Evolutionary conservation across 1,140 invertebrate species (phyloP).

Genomic region (Halictus rubicundus): DNA sequence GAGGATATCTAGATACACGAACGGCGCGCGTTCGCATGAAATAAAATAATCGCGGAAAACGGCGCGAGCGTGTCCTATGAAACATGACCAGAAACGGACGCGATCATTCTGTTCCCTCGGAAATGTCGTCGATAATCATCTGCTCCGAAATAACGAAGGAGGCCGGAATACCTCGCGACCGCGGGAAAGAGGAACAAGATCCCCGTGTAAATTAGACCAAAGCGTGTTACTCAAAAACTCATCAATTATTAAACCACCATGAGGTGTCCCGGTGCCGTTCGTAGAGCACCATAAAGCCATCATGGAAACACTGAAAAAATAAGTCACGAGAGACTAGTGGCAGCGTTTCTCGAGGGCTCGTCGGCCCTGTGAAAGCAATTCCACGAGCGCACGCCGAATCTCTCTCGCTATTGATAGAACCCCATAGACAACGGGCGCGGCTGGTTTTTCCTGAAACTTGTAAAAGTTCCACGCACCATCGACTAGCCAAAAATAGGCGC

Average conservation of each 20-base stretch:
- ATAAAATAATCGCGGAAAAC: no score
- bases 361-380: slow-evolving; percentile 55
- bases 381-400: slow-evolving; percentile 62
- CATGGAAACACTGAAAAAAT: slow-evolving; percentile 9
- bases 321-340: neutral
- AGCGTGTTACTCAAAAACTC: slow-evolving; percentile 12
- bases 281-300: slow-evolving; percentile 2
- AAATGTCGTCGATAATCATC: neutral
- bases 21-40: no score
- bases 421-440: slow-evolving; percentile 62
- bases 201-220: neutral
- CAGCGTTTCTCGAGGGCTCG: slow-evolving; percentile 44
- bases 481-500: slow-evolving; percentile 71
- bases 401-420: slow-evolving; percentile 72
- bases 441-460: slow-evolving; percentile 75
- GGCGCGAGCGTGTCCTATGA: no score
- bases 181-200: neutral
- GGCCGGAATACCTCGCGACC: neutral
- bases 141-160: neutral
- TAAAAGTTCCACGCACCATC: slow-evolving; percentile 68
- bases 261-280: neutral
- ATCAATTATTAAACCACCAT: slow-evolving; percentile 31
- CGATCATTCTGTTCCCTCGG: no score
- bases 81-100: no score
- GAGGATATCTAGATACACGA: no score